Evolutionary conservation across 2,113 vertebrate species (phyloP).

Genomic region (Beaufortia kweichowensis): DNA sequence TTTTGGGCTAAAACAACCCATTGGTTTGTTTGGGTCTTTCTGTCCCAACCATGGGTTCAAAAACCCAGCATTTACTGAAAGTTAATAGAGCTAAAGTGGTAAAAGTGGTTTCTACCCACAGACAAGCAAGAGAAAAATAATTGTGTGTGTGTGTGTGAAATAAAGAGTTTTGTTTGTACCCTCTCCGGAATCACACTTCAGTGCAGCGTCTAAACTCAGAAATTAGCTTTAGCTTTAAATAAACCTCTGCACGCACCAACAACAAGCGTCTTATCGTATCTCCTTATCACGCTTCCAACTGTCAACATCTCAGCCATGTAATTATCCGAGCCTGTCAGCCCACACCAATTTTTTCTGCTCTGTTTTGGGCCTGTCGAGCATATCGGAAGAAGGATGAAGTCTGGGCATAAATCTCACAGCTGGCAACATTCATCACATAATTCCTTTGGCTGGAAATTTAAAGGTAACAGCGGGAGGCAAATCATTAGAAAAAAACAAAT

Average conservation of each 20-base stretch:
- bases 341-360: neutral
- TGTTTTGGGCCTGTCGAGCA: neutral
- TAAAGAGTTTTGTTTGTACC: neutral
- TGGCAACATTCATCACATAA: conserved; percentile 26
- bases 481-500: conserved; percentile 21
- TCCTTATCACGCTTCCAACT: conserved; percentile 16
- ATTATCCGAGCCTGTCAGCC: conserved; percentile 19
- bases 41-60: no score
- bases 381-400: conserved; percentile 16
- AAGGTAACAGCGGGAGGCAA: conserved; percentile 19
- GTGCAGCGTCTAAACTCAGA: conserved; percentile 17
- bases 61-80: no score
- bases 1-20: no score
- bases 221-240: conserved; percentile 26
- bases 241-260: conserved; percentile 18
- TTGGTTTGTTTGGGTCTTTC: no score
- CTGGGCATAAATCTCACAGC: conserved; percentile 35
- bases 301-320: conserved; percentile 22
- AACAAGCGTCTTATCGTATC: conserved; percentile 16
- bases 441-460: conserved; percentile 36
- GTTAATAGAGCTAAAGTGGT: no score
- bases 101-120: conserved; percentile 48
- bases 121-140: conserved; percentile 47
- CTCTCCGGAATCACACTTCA: conserved; percentile 1
- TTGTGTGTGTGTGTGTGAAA: conserved; percentile 33